A percentile compares a stretch with the other conserved stretches of the same genome.
phyloP scores from a whole-genome alignment of 2,797 vertebrate species.

The Coracias cyanogaster region DNA sequence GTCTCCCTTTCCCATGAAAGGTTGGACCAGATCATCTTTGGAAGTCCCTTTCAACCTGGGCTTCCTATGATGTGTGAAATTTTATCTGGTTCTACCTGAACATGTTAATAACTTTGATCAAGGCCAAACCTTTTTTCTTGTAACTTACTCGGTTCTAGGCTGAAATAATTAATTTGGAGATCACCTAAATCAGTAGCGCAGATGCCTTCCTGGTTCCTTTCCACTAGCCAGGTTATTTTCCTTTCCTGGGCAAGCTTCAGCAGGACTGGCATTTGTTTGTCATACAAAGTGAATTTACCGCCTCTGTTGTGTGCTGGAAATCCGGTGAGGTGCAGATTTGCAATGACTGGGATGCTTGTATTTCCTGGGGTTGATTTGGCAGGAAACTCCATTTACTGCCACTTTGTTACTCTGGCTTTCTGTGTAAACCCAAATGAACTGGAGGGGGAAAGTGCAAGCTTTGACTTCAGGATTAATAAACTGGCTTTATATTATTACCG shows the following conservation, averaged over 20 bases:
- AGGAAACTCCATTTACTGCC: slow-evolving; percentile 2
- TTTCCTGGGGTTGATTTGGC: slow-evolving; percentile 37
- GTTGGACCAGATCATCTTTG: not conserved
- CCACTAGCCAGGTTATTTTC: not conserved
- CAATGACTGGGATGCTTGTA: not conserved
- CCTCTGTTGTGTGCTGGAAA: not conserved
- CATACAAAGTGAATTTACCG: fast-evolving
- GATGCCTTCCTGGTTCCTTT: not conserved
- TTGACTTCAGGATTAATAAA: not conserved
- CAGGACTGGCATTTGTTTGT: not conserved
- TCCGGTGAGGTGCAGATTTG: not conserved
- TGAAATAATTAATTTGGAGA: not conserved
- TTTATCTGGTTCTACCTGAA: not conserved
- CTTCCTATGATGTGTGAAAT: not conserved
- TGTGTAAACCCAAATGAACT: not conserved
- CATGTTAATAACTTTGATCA: fast-evolving
- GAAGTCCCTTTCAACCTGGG: not conserved
- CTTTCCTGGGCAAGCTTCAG: not conserved
- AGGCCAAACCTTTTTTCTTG: not conserved
- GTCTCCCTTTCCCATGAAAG: not conserved
- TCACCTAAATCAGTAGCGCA: not conserved
- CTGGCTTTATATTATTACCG: fast-evolving
- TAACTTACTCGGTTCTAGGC: not conserved
- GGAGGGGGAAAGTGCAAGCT: not conserved
- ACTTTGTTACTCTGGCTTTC: not conserved